Conservation (phyloP, 2,888 invertebrate genomes). For the Drosophila lacicola region DNA sequence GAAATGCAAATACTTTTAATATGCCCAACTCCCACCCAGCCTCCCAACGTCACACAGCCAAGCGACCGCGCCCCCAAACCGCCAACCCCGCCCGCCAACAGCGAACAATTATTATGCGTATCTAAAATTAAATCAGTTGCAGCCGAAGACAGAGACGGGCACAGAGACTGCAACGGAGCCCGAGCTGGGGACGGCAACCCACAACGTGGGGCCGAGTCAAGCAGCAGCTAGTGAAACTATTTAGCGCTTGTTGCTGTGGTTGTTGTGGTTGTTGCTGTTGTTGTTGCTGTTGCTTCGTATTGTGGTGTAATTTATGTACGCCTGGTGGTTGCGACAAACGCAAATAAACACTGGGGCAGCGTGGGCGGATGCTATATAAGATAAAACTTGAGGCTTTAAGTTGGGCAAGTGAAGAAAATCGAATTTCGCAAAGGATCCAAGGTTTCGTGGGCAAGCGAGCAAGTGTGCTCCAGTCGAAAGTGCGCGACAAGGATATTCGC, state of each 20-base stretch:
- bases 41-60: neutral
- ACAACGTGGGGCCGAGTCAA: slow-evolving; percentile 12
- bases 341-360: slow-evolving; percentile 27
- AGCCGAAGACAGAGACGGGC: slow-evolving; percentile 26
- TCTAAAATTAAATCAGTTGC: slow-evolving; percentile 75
- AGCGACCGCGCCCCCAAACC: neutral
- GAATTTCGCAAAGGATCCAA: neutral
- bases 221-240: slow-evolving; percentile 36
- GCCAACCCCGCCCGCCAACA: slow-evolving; percentile 14
- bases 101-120: slow-evolving; percentile 72
- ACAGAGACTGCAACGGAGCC: slow-evolving; percentile 17
- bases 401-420: neutral
- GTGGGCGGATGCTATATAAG: slow-evolving; percentile 9
- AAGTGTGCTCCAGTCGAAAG: no score
- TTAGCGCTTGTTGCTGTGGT: slow-evolving; percentile 17
- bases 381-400: neutral
- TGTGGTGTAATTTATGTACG: slow-evolving; percentile 66
- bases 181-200: neutral
- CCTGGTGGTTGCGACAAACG: slow-evolving; percentile 47
- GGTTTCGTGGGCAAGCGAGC: no score
- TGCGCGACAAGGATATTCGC: no score
- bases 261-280: neutral
- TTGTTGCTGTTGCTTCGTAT: slow-evolving; percentile 19
- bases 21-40: neutral
- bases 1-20: slow-evolving; percentile 52